Percentiles rank a stretch among this genome's conserved stretches.
phyloP scores from a whole-genome alignment of 2,888 invertebrate genomes.

The Nesidiocoris tenuis region DNA sequence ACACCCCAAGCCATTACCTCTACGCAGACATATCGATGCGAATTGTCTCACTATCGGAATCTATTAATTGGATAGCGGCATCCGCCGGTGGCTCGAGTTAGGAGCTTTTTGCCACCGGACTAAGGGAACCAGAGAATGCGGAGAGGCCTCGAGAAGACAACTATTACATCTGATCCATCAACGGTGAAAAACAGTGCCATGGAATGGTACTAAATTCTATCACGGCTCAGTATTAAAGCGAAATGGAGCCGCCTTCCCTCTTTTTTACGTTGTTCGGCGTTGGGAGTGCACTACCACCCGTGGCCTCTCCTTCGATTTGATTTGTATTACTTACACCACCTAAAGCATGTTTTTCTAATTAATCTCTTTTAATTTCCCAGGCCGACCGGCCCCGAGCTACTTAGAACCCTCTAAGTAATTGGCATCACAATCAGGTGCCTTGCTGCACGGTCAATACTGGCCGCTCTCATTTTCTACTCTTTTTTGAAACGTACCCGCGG shows the following conservation, averaged over 20 bases:
- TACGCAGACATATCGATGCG: conserved; percentile 38
- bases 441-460: conserved; percentile 8
- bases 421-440: conserved; percentile 33
- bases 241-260: conserved; percentile 34
- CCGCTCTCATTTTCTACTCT: conserved; percentile 14
- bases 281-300: neutral
- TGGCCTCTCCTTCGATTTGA: conserved; percentile 6
- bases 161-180: conserved; percentile 44
- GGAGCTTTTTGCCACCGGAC: conserved; percentile 39
- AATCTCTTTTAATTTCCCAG: conserved; percentile 40
- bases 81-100: conserved; percentile 31
- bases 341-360: conserved; percentile 41
- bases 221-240: conserved; percentile 41
- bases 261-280: neutral
- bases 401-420: conserved; percentile 22
- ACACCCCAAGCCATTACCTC: neutral
- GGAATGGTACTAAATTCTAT: conserved; percentile 47
- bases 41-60: conserved; percentile 47
- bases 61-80: conserved; percentile 46
- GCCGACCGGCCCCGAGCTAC: neutral
- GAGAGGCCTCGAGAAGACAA: conserved; percentile 21
- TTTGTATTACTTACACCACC: conserved; percentile 41
- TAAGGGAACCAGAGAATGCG: conserved; percentile 27
- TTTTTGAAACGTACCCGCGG: neutral
- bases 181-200: conserved; percentile 35